Conservation (phyloP, 2,113 vertebrate species). For the Lampris incognitus region DNA sequence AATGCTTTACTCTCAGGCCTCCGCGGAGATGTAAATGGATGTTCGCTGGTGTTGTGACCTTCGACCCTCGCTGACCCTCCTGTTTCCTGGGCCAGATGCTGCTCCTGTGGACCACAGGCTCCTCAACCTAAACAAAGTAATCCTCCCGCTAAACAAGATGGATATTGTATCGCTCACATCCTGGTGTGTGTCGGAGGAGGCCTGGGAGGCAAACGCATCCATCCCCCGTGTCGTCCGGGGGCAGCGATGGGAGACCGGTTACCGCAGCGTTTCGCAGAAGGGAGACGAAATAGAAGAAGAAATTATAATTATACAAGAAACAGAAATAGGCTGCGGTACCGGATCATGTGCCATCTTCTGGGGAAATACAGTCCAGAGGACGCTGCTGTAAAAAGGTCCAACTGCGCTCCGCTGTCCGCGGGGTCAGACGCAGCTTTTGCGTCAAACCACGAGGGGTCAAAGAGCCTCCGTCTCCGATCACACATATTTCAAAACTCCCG, state of each 20-base stretch:
- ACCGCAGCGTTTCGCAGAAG: constrained; percentile 29
- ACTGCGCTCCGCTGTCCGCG: too few species aligned
- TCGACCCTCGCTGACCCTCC: constrained; percentile 65
- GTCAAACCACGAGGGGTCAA: too few species aligned
- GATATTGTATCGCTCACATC: constrained; percentile 77
- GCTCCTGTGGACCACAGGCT: constrained; percentile 75
- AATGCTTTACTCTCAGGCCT: constrained; percentile 69
- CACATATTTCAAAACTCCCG: too few species aligned
- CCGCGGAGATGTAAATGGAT: constrained; percentile 75
- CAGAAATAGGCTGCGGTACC: too few species aligned
- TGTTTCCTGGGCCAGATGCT: constrained; percentile 79
- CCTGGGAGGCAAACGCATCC: constrained; percentile 37
- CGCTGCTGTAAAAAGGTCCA: too few species aligned
- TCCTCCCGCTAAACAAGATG: constrained; percentile 80
- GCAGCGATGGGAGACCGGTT: constrained; percentile 28
- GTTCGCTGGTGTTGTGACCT: constrained; percentile 76
- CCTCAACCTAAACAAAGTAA: constrained; percentile 80
- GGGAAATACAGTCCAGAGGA: too few species aligned
- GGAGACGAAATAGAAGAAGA: too few species aligned
- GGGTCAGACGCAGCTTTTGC: too few species aligned
- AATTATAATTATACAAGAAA: too few species aligned
- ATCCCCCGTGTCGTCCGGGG: constrained; percentile 11
- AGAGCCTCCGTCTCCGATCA: too few species aligned
- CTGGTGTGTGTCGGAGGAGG: constrained; percentile 60
- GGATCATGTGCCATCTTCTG: too few species aligned